Base-by-base conservation (phyloP, 2,113 vertebrate genomes). In the Cettia cetti region DNA sequence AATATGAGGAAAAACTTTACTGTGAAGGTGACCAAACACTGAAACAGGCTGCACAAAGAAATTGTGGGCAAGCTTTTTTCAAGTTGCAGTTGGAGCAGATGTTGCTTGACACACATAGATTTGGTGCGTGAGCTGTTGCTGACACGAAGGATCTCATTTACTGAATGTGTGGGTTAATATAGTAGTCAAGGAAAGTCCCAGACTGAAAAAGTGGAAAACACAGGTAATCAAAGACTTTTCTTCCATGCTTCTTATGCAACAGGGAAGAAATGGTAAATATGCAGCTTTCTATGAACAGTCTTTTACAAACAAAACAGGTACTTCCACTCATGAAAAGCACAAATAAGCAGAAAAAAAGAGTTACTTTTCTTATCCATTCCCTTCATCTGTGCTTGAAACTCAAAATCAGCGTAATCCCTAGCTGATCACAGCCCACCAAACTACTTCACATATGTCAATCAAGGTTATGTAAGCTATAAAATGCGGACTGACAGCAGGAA, bases 341-440 rank as follows among this genome's bases (percentile, higher is more conserved):
- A 92, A 91, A 93, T 65, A 89, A 71, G 18, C 35, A 82, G 45
- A 24, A 68, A 76, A 71, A 79, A 77, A 85, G 65, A 39, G 39
- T 23, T 11, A 33, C 57, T 86, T 84, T 69, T 45, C 33, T 79
- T 89, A 69, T 87, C 77, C 50, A 82, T 30, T 4, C n/a, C 27
- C 52, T 85, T 95, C 47, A 82, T 92, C 45, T 94, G 33, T 89
- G 56, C 18, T 11, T 86, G 84, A 92, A 88, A 91, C 45, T 81
- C 59, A 92, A 83, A 86, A 92, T 92, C 81, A 94, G 71, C 23
- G 44, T 90, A 96, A 95, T 92, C 89, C 71, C 56, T 64, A 37
- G 70, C 13, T 89, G 87, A 91, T 92, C 78, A 92, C 78, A 91
- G 85, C 81, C 89, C 75, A 69, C 72, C 28, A 21, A 96, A 76